Evolutionary conservation across 2,113 vertebrate genomes (phyloP).

Genomic region (Pholis gunnellus): DNA sequence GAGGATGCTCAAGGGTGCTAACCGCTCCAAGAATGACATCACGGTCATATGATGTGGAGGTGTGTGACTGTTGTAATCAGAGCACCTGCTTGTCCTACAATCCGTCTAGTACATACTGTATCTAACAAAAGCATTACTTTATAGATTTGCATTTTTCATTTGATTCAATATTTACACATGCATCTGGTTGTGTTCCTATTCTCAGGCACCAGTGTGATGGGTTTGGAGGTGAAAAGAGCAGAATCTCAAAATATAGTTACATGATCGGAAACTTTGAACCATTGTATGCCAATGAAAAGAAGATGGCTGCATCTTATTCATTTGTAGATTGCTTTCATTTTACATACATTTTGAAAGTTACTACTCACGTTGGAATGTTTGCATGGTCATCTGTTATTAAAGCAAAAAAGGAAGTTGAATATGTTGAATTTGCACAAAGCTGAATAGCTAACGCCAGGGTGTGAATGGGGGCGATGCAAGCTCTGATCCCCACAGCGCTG

Average conservation of each 20-base stretch:
- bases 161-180: background rate
- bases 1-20: background rate
- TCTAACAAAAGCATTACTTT: background rate
- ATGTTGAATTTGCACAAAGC: background rate
- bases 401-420: background rate
- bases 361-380: background rate
- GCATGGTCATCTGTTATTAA: background rate
- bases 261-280: background rate
- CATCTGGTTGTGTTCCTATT: background rate
- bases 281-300: background rate
- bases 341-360: background rate
- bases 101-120: background rate
- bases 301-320: background rate
- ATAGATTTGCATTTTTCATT: background rate
- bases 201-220: background rate
- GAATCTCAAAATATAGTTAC: background rate
- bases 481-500: background rate
- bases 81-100: background rate
- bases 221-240: background rate
- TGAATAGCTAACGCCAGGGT: background rate
- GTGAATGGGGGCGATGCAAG: background rate
- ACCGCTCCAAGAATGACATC: constrained; percentile 6
- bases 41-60: constrained; percentile 62
- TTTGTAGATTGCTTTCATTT: background rate
- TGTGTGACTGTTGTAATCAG: background rate